Evolutionary conservation across 2,113 vertebrate genomes (phyloP).

Genomic region (Xenopus laevis): DNA sequence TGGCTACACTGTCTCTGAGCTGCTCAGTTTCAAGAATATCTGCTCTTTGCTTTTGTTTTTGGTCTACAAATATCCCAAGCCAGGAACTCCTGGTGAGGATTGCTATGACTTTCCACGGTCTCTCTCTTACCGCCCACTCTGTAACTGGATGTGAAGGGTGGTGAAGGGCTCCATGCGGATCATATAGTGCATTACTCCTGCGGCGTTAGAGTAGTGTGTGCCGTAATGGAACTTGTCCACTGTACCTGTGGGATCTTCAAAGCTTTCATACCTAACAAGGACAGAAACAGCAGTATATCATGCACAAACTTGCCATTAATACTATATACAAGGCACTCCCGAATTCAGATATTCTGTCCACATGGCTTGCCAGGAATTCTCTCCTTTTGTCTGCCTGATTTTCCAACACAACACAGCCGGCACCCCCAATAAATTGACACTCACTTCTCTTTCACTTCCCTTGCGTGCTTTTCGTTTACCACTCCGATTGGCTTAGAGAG

Average conservation of each 20-base stretch:
- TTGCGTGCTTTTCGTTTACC: slow-evolving; percentile 87
- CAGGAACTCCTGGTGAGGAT: no score
- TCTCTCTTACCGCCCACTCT: slow-evolving; percentile 82
- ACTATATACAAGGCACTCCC: no score
- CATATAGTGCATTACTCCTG: slow-evolving; percentile 98
- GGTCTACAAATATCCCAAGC: no score
- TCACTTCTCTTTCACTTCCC: slow-evolving; percentile 93
- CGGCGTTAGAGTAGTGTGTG: slow-evolving; percentile 97
- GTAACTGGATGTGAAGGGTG: slow-evolving; percentile 91
- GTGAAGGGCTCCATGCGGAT: slow-evolving; percentile 96
- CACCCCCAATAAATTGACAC: not conserved
- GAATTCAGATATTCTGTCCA: not conserved
- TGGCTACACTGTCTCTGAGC: no score
- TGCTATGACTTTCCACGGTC: not conserved
- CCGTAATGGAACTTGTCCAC: slow-evolving; percentile 97
- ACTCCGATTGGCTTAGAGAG: slow-evolving; percentile 94
- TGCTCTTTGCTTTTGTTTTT: no score
- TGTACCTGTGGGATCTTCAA: slow-evolving; percentile 89
- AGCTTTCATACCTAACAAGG: slow-evolving; percentile 85
- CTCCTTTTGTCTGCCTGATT: no score
- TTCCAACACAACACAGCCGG: not conserved
- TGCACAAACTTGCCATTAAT: no score
- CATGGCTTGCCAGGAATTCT: not conserved
- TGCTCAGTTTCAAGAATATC: no score
- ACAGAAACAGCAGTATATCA: no score